Conservation (phyloP, 2,797 vertebrate species). For the Helarctos malayanus region DNA sequence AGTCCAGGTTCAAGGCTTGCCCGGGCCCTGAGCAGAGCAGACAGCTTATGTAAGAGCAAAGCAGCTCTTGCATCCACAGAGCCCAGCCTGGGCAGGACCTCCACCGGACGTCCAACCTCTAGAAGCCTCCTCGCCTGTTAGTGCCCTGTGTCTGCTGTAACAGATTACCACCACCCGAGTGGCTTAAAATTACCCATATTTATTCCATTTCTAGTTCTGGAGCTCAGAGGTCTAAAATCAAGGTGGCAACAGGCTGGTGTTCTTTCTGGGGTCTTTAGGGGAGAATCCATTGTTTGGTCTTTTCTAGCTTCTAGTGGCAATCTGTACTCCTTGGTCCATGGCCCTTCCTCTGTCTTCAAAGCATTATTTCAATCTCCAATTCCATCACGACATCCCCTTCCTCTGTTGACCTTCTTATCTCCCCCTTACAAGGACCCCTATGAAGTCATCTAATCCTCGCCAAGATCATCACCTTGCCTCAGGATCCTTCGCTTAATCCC, state of each 20-base stretch:
- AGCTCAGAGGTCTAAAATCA: no score
- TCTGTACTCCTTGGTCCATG: no score
- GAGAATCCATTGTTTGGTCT: background rate
- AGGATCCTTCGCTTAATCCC: background rate
- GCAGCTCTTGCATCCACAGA: accelerated
- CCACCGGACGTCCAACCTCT: accelerated
- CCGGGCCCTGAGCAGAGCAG: background rate
- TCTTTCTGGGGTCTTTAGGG: no score
- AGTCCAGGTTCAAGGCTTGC: background rate
- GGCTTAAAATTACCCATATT: background rate
- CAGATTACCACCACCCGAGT: background rate
- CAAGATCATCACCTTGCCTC: accelerated
- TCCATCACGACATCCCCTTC: accelerated
- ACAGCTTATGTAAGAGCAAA: accelerated
- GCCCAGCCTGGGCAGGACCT: no score
- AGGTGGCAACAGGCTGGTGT: background rate
- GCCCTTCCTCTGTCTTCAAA: background rate
- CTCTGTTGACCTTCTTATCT: background rate
- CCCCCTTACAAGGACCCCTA: background rate
- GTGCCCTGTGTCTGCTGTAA: background rate
- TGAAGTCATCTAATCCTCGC: accelerated
- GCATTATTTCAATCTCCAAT: background rate
- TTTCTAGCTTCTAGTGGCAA: background rate
- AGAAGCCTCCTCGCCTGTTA: accelerated
- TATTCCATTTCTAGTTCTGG: no score